These are phyloP conservation scores for Gambusia holbrooki DNA, from an alignment of 2,113 vertebrate genomes.

Conservation along the genomic window DNA sequence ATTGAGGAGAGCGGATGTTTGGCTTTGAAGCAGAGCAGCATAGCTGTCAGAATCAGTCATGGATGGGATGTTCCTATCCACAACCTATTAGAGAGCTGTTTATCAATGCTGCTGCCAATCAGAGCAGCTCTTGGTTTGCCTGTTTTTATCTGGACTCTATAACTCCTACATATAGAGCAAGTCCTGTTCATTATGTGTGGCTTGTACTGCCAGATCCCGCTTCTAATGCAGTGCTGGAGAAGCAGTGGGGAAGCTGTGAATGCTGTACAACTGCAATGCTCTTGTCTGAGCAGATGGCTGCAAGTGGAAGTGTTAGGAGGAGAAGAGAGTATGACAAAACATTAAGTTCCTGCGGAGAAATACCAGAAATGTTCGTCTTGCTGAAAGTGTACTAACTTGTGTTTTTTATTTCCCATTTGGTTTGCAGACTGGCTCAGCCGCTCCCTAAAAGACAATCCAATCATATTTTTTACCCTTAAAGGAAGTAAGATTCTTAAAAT, in stretches of 20 bases:
- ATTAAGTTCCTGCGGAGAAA: neutral
- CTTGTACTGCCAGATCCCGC: slow-evolving; percentile 24
- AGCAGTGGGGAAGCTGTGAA: slow-evolving; percentile 53
- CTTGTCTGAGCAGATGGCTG: slow-evolving; percentile 23
- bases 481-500: neutral
- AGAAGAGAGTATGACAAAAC: slow-evolving; percentile 6
- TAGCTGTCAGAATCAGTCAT: slow-evolving; percentile 75
- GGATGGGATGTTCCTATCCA: slow-evolving; percentile 70
- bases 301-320: slow-evolving; percentile 15
- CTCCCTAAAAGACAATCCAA: neutral
- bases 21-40: slow-evolving; percentile 68
- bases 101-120: slow-evolving; percentile 74
- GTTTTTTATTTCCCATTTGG: neutral
- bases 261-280: slow-evolving; percentile 34
- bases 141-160: slow-evolving; percentile 71
- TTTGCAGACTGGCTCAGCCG: too few species aligned
- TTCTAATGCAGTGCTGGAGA: slow-evolving; percentile 51
- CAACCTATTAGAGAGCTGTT: slow-evolving; percentile 74
- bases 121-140: slow-evolving; percentile 54
- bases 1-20: slow-evolving; percentile 49
- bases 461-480: neutral
- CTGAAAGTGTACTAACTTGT: neutral
- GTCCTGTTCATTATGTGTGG: slow-evolving; percentile 68
- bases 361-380: neutral
- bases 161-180: slow-evolving; percentile 66